These are phyloP conservation scores for Halcyon malimbica DNA, from an alignment of 2,113 vertebrate species.

Conservation along the genomic window DNA sequence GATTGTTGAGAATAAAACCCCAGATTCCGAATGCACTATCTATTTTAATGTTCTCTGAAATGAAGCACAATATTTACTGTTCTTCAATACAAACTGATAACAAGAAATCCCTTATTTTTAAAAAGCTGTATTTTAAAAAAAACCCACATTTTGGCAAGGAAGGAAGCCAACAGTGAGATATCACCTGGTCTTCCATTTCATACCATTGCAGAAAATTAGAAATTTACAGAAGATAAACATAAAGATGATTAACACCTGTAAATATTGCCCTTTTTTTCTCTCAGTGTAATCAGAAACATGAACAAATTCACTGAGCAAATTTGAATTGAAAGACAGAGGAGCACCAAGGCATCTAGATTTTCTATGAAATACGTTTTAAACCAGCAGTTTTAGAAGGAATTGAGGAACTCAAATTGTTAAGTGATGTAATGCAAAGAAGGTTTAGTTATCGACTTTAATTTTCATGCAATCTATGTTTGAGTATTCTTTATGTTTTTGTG, in stretches of 20 bases:
- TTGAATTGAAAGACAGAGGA: neutral
- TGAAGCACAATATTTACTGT: neutral
- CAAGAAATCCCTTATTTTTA: fast-evolving
- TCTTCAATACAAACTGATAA: neutral
- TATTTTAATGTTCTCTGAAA: neutral
- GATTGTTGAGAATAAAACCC: neutral
- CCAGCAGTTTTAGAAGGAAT: neutral
- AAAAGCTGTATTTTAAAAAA: neutral
- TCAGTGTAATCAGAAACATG: neutral
- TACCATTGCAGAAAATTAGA: neutral
- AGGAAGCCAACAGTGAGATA: neutral
- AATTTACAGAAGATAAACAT: neutral
- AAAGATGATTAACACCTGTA: neutral
- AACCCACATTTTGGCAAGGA: neutral
- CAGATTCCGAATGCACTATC: neutral
- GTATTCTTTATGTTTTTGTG: neutral
- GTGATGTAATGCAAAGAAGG: neutral
- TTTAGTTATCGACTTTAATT: neutral
- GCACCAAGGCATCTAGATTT: neutral
- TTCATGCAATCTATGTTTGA: neutral
- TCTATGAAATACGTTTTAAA: neutral
- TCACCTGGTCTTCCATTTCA: neutral
- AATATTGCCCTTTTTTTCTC: neutral
- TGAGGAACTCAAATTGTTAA: neutral
- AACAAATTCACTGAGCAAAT: neutral